Percentiles rank a stretch among this genome's conserved stretches.
Evolutionary conservation across 2,888 invertebrate species (phyloP).

Genomic region (Eupithecia exiguata): DNA sequence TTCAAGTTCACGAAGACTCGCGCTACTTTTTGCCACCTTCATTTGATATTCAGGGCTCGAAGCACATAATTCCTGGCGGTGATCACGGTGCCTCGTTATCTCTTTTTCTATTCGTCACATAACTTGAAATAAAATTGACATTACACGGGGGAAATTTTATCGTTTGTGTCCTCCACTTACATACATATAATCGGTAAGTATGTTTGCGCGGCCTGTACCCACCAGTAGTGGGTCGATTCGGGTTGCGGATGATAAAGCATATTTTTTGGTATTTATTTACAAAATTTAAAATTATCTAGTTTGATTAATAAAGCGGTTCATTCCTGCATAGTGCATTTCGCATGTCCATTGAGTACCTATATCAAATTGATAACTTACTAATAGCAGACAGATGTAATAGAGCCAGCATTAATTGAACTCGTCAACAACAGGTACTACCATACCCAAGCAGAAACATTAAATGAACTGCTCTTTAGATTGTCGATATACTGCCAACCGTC

Average conservation of each 20-base stretch:
- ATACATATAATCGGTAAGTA: slow-evolving; percentile 16
- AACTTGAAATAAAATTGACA: slow-evolving; percentile 65
- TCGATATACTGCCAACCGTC: not conserved
- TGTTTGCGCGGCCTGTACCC: not conserved
- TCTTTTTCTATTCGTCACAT: slow-evolving; percentile 70
- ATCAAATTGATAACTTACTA: not conserved
- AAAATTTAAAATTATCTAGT: slow-evolving; percentile 48
- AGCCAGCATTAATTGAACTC: not conserved
- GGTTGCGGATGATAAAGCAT: no score
- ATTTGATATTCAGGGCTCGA: slow-evolving; percentile 73
- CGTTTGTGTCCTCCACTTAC: not conserved
- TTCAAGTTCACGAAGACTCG: slow-evolving; percentile 62
- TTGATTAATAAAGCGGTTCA: slow-evolving; percentile 46
- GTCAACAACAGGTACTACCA: not conserved
- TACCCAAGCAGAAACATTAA: not conserved
- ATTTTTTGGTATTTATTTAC: no score
- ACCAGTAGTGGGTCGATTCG: no score
- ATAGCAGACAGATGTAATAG: not conserved
- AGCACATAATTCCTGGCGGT: slow-evolving; percentile 73
- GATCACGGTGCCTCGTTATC: slow-evolving; percentile 73
- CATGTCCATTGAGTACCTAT: not conserved
- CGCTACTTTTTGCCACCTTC: slow-evolving; percentile 63
- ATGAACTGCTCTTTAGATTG: not conserved
- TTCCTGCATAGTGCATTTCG: slow-evolving; percentile 52
- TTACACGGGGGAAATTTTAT: slow-evolving; percentile 54